Evolutionary conservation across 92 coral and sea anemone genomes (phyloP).

Genomic region (Actinostola sp.): DNA sequence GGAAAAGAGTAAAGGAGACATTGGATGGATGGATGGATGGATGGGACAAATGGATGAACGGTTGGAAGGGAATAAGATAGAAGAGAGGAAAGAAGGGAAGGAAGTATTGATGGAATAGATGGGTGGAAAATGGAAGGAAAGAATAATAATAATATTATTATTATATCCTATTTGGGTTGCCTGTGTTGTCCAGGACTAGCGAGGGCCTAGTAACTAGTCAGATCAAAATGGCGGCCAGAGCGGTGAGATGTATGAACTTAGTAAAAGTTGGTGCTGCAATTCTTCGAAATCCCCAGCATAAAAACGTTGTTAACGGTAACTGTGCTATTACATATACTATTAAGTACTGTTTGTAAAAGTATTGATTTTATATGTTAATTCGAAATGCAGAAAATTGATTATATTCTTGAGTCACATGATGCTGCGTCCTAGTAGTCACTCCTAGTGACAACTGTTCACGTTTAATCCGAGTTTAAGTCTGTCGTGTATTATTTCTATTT

Average conservation of each 20-base stretch:
- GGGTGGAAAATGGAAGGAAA: neutral
- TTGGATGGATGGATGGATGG: too few species aligned
- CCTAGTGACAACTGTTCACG: too few species aligned
- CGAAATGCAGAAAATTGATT: neutral
- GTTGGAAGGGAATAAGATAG: too few species aligned
- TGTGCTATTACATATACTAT: neutral
- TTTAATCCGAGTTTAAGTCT: too few species aligned
- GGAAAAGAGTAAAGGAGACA: too few species aligned
- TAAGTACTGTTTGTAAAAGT: neutral
- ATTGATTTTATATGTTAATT: neutral
- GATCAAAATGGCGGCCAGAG: conserved; percentile 70
- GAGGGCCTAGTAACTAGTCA: conserved; percentile 25
- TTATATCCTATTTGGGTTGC: neutral
- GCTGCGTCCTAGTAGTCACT: too few species aligned
- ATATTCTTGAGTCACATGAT: neutral
- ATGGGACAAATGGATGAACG: too few species aligned
- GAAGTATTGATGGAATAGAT: neutral
- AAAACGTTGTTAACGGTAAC: conserved; percentile 29
- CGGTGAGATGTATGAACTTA: conserved; percentile 50
- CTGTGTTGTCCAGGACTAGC: conserved; percentile 8
- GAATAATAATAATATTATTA: neutral
- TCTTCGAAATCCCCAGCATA: conserved; percentile 27
- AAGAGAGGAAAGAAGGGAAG: too few species aligned
- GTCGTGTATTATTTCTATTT: neutral
- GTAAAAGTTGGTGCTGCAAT: conserved; percentile 50